Evolutionary conservation across 2,113 vertebrate species (phyloP).

Genomic region (Oxyura jamaicensis): DNA sequence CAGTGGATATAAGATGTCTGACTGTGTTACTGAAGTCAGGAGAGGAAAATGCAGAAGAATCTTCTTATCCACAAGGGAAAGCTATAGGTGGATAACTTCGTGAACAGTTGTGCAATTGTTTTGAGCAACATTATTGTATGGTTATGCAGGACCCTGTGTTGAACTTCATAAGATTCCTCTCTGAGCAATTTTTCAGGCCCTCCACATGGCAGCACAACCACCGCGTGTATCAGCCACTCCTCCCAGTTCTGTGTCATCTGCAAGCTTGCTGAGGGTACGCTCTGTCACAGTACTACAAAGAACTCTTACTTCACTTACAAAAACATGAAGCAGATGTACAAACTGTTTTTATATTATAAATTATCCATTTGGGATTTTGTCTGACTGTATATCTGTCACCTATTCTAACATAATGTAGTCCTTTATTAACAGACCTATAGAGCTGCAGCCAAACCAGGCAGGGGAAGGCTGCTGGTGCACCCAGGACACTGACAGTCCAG

Average conservation of each 20-base stretch:
- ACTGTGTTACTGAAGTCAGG: background rate
- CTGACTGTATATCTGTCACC: background rate
- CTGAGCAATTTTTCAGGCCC: too few species aligned
- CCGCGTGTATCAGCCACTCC: too few species aligned
- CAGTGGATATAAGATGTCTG: background rate
- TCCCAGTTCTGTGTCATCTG: too few species aligned
- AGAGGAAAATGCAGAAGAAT: conserved; percentile 22
- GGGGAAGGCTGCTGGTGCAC: background rate
- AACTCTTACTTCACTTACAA: background rate
- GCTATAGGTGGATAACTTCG: too few species aligned
- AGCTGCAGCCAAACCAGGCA: background rate
- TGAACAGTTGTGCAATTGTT: too few species aligned
- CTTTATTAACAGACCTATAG: background rate
- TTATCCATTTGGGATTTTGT: background rate
- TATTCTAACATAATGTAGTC: background rate
- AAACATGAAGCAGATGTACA: background rate
- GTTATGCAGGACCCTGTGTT: too few species aligned
- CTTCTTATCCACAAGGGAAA: background rate
- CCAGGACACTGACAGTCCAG: background rate
- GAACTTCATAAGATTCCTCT: too few species aligned
- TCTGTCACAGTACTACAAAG: too few species aligned
- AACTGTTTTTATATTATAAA: background rate
- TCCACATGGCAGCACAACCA: too few species aligned
- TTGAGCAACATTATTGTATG: too few species aligned
- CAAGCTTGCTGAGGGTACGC: too few species aligned